Percentiles rank a stretch among this genome's conserved stretches.
These are phyloP conservation scores for Geopemphigus sp. DNA, from an alignment of 1,140 invertebrate genomes.

Conservation along the genomic window DNA sequence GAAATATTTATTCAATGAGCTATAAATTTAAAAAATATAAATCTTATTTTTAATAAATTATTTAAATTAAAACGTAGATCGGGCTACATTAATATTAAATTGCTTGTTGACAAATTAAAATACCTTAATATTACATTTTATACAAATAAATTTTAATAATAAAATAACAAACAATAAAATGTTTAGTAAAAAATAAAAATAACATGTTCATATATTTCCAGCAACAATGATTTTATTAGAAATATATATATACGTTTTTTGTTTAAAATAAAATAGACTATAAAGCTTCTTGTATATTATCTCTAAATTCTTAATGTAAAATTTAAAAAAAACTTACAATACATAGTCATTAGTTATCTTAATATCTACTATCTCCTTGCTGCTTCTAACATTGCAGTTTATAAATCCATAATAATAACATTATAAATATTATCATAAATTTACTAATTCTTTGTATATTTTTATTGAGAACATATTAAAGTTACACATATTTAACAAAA, in stretches of 20 bases:
- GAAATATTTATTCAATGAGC: conserved; percentile 2
- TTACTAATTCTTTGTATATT: not conserved
- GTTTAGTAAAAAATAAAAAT: conserved; percentile 50
- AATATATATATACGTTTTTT: conserved; percentile 19
- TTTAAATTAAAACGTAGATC: conserved; percentile 1
- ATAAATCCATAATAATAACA: not conserved
- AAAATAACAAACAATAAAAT: conserved; percentile 50
- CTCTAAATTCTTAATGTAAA: conserved; percentile 10
- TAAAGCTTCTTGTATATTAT: not conserved
- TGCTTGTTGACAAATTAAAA: not conserved
- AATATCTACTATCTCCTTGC: not conserved
- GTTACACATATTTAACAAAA: not conserved
- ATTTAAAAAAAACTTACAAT: conserved; percentile 33
- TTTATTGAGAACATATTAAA: not conserved
- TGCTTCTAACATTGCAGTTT: conserved; percentile 7
- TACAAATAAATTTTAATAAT: conserved; percentile 36
- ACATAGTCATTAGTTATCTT: not conserved
- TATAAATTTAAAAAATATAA: conserved; percentile 12
- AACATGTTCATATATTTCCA: conserved; percentile 50
- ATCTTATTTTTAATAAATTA: conserved; percentile 2
- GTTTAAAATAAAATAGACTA: conserved; percentile 25
- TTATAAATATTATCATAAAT: too few species aligned
- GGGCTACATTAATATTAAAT: not conserved
- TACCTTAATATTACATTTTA: conserved; percentile 17
- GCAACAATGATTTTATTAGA: conserved; percentile 39